These are phyloP conservation scores for Pteronura brasiliensis DNA, from an alignment of 2,113 vertebrate species.

Conservation along the genomic window DNA sequence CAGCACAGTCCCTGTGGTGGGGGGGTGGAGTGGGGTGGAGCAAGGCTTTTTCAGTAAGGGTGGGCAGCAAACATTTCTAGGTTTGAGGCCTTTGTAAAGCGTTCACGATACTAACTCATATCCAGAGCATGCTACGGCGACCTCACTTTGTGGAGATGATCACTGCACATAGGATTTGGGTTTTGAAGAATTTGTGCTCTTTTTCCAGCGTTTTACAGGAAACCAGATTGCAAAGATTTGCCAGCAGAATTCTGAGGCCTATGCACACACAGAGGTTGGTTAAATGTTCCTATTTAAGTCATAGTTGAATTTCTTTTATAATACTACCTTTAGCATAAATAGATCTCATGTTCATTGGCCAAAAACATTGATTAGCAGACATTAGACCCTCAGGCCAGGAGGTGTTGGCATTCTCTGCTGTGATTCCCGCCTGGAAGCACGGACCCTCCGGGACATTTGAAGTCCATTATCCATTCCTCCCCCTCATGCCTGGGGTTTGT, in stretches of 20 bases:
- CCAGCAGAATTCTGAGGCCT: slow-evolving; percentile 84
- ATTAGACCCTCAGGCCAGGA: not conserved
- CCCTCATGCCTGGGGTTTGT: not conserved
- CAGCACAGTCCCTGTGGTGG: too few species aligned
- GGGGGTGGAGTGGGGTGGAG: too few species aligned
- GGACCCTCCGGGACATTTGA: not conserved
- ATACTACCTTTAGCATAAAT: not conserved
- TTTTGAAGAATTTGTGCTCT: slow-evolving; percentile 78
- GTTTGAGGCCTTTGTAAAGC: slow-evolving; percentile 59
- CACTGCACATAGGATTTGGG: slow-evolving; percentile 66
- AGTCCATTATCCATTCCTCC: not conserved
- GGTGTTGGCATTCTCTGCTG: not conserved
- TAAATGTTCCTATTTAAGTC: slow-evolving; percentile 27
- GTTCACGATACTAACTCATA: slow-evolving; percentile 57
- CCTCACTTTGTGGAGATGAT: slow-evolving; percentile 71
- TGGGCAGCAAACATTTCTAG: slow-evolving; percentile 28
- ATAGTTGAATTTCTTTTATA: slow-evolving; percentile 13
- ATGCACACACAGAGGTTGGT: slow-evolving; percentile 90
- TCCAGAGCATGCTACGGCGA: slow-evolving; percentile 59
- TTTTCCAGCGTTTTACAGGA: slow-evolving; percentile 94
- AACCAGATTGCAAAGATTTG: slow-evolving; percentile 96
- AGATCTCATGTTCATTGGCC: not conserved
- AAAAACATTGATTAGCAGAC: not conserved
- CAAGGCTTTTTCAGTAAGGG: not conserved
- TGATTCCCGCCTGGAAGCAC: not conserved